Base-by-base conservation (phyloP, 37 sponge, comb jelly and placozoan genomes). In the Oscarella lobularis region DNA sequence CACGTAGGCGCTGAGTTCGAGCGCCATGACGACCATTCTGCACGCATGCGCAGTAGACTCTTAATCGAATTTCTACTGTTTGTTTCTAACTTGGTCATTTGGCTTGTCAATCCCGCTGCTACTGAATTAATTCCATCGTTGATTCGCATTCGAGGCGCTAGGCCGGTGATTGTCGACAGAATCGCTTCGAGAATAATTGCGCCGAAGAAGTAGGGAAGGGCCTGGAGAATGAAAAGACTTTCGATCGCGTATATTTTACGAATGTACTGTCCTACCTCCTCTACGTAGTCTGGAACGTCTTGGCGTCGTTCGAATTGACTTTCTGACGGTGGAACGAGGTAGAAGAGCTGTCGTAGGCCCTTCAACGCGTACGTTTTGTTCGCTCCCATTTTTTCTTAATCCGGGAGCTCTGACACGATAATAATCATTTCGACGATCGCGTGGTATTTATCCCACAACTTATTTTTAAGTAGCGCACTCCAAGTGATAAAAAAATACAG, bases 261-360 rank as follows among this genome's bases (percentile, higher is more conserved):
- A 20, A 48, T 20, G 60, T 27, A 48, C 9, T 9, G 32, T 78
- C 0, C n/a, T 2, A 88, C 93, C 80, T 85, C 9, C 33, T 60
- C 37, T 0, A 92, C 67, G 41, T 95, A 95, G 33, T 95, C 73
- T 6, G 96, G 96, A 0, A 88, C 93, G 31, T 92, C 90, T 1
- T 73, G 32, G 33, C 76, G 27, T 5, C 55, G 38, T 32, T 80
- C 38, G 41, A 84, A 95, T 35, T 80, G 77, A 0, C 86, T 75
- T 35, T 83, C 80, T 33, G 72, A 72, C 27, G 96, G 96, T 1
- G 81, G 72, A 6, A 83, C 83, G 48, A 91, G 60, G 55, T 95
- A 95, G 68, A 95, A 95, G 73, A 95, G 73, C 37, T 75, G 78
- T 20, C 80, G 77, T 0, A 86, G 33, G 3, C 72, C 81, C 33